Conservation (phyloP, 92 coral and sea anemone species). For the Parazoanthus swiftii region DNA sequence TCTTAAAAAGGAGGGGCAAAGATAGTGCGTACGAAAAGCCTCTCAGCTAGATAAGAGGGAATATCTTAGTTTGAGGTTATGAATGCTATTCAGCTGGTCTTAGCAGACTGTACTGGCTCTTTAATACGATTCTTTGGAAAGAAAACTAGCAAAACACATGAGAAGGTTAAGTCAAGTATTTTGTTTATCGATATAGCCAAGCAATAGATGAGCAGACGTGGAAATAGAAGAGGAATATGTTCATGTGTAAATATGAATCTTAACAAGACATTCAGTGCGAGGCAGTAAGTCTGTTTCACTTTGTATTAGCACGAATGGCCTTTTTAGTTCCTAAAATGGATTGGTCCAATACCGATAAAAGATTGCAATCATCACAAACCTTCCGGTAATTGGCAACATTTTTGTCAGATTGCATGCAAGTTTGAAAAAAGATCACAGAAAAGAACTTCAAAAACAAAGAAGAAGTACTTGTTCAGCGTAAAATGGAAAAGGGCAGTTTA, state of each 20-base stretch:
- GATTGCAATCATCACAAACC: constrained; percentile 31
- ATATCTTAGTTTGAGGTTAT: neutral
- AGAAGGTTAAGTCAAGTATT: neutral
- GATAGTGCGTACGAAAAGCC: constrained; percentile 20
- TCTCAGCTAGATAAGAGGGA: neutral
- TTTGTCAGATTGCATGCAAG: constrained; percentile 11
- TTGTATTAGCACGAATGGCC: constrained; percentile 1
- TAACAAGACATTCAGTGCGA: neutral
- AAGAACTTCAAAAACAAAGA: neutral
- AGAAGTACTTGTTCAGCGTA: neutral
- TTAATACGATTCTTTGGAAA: neutral
- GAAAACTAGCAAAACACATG: neutral
- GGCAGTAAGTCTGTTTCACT: neutral
- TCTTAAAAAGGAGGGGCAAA: constrained; percentile 9
- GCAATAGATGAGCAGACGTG: neutral
- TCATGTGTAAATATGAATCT: neutral
- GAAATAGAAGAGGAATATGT: constrained; percentile 7
- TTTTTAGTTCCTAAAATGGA: neutral
- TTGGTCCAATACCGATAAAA: constrained; percentile 17
- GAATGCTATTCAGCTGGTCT: neutral
- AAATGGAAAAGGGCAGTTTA: neutral
- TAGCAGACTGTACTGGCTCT: neutral
- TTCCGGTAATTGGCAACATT: constrained; percentile 1
- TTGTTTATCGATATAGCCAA: constrained; percentile 11
- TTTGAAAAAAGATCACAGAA: neutral